Conservation (phyloP, 2,888 invertebrate genomes). For the Dilophus febrilis region DNA sequence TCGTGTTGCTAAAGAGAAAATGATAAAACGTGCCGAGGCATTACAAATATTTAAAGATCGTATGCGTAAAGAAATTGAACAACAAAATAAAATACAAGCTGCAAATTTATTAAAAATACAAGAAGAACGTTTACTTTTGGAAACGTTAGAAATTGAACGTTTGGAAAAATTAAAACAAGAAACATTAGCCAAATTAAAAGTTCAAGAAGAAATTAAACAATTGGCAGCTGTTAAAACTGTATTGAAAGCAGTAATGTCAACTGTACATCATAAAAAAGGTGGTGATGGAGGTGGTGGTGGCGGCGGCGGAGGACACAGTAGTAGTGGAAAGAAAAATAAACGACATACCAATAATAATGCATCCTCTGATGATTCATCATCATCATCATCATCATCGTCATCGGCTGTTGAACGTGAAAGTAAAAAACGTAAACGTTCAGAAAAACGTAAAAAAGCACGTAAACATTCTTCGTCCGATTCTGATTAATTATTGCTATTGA, state of each 20-base stretch:
- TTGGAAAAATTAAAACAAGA: conserved; percentile 27
- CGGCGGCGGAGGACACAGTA: too few species aligned
- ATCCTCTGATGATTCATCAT: too few species aligned
- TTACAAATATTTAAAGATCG: conserved; percentile 38
- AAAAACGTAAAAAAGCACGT: not conserved
- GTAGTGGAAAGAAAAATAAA: not conserved
- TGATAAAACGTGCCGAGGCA: conserved; percentile 32
- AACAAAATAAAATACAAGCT: conserved; percentile 36
- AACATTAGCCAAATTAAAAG: conserved; percentile 25
- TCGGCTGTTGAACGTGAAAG: conserved; percentile 1
- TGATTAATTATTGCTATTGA: too few species aligned
- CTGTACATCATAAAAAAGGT: conserved; percentile 6
- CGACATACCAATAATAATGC: too few species aligned
- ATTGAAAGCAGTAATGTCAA: conserved; percentile 13
- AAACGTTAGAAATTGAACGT: conserved; percentile 24
- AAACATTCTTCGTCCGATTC: too few species aligned
- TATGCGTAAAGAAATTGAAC: conserved; percentile 39
- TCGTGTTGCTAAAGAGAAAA: conserved; percentile 26
- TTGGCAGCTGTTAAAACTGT: conserved; percentile 13
- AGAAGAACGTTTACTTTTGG: conserved; percentile 25
- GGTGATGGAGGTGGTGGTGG: too few species aligned
- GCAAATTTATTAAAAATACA: conserved; percentile 25
- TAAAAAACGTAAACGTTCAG: conserved; percentile 3
- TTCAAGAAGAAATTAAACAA: conserved; percentile 20
- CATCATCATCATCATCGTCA: too few species aligned